Base-by-base conservation (phyloP, 2,113 vertebrate species). In the Peromyscus polionotus region DNA sequence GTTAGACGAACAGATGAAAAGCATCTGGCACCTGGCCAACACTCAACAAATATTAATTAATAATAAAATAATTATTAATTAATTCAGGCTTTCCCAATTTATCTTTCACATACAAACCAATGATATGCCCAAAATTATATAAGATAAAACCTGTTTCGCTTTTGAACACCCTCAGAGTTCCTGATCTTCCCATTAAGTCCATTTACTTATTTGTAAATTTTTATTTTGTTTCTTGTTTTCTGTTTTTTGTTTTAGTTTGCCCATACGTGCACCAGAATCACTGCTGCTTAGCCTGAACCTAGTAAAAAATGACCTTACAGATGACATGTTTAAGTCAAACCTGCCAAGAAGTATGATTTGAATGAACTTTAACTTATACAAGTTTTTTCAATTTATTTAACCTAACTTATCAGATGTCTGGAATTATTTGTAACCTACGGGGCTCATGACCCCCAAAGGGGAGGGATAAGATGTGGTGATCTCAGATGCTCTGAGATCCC, bases 201-300 rank as follows among this genome's bases (percentile, higher is more conserved):
- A 0, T 97, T 59, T 89, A 80, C 33, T 95, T 93, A 86, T 90
- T 97, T 97, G 80, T 76, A 97, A 85, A 73, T 94, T 96, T 97
- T 95, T 93, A 90, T 96, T 97, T 96, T 97, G 10, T 79, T 93
- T 97, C 84, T 95, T 39, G 0, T 95, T 90, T 68, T 93, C 31
- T 96, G 61, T 92, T 95, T 91, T 92, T 95, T 96, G 42, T 97
- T 96, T 98, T 98, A 96, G 95, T 98, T 97, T 97, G 84, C 31
- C 48, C 84, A 22, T 93, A 14, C 92, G 87, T 93, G 87, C 92
- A 94, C 96, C 92, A 92, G 97, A 98, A 81, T 92, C 87, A 92
- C 65, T 96, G 87, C 95, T 93, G 88, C 95, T 9, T 93, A 96
- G 39, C 88, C 84, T 95, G 83, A 96, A 33, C 75, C 90, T 90